Percentiles rank a stretch among this genome's conserved stretches.
Conservation (phyloP, 2,888 invertebrate genomes). For the Priocnemis perturbator region DNA sequence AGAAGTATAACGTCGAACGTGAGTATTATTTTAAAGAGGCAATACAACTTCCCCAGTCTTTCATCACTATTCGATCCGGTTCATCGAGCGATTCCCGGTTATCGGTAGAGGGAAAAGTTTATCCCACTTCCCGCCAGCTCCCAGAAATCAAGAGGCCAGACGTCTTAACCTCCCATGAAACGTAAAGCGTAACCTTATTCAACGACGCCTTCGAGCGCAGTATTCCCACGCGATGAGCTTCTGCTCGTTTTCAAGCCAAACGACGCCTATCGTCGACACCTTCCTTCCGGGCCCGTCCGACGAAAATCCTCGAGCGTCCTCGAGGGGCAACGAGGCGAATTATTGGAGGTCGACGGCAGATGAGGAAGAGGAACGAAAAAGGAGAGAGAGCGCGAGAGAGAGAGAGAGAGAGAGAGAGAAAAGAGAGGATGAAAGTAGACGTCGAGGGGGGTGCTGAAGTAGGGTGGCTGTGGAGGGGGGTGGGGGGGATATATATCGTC, state of each 20-base stretch:
- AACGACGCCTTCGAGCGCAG: conserved; percentile 18
- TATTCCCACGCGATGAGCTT: conserved; percentile 13
- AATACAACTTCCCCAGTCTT: too few relatives aligned
- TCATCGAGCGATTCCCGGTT: too few relatives aligned
- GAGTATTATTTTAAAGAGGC: too few relatives aligned
- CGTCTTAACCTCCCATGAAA: too few relatives aligned
- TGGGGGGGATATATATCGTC: conserved; percentile 8
- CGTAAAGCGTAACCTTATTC: conserved; percentile 5
- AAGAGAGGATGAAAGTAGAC: conserved; percentile 4
- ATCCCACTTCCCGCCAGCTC: too few relatives aligned
- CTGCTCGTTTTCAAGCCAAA: conserved; percentile 24
- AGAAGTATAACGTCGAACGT: too few relatives aligned
- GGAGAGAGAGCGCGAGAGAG: background rate
- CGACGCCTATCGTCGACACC: conserved; percentile 18
- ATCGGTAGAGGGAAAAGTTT: too few relatives aligned
- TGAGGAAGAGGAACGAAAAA: too few relatives aligned
- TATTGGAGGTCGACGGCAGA: conserved; percentile 37
- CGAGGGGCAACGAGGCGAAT: conserved; percentile 54
- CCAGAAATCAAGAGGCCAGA: too few relatives aligned
- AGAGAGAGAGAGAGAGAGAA: background rate
- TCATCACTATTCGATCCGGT: too few relatives aligned
- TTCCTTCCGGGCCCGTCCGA: conserved; percentile 35
- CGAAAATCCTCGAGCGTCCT: conserved; percentile 42
- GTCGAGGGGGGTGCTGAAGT: conserved; percentile 27
- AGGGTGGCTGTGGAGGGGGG: conserved; percentile 7